A percentile compares a stretch with the other conserved stretches of the same genome.
These are phyloP conservation scores for Streptopelia turtur DNA, from an alignment of 2,797 vertebrate genomes.

Conservation along the genomic window DNA sequence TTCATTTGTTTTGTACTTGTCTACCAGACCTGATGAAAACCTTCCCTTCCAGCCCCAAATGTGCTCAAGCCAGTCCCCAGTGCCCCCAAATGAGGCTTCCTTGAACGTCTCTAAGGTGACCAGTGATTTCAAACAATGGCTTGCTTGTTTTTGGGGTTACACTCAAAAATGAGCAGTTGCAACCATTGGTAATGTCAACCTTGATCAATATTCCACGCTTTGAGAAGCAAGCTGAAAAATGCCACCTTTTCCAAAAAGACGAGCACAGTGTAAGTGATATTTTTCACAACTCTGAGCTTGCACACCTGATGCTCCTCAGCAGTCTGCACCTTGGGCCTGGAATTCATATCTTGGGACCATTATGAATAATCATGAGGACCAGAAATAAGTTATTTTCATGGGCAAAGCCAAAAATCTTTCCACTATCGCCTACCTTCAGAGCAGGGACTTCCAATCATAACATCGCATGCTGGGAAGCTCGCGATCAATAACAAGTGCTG, in stretches of 20 bases:
- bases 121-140: neutral
- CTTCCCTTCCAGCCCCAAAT: neutral
- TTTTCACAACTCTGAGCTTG: neutral
- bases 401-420: neutral
- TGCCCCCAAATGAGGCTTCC: neutral
- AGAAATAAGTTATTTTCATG: neutral
- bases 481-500: neutral
- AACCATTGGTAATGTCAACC: neutral
- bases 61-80: neutral
- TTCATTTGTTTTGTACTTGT: neutral
- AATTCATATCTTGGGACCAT: neutral
- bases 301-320: neutral
- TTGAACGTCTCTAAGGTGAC: neutral
- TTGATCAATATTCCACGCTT: accelerated
- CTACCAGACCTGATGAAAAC: neutral
- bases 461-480: neutral
- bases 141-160: neutral
- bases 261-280: accelerated
- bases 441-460: neutral
- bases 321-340: neutral
- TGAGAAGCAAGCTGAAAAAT: neutral
- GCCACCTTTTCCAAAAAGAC: neutral
- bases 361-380: neutral
- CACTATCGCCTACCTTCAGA: neutral
- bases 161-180: neutral